Base-by-base conservation (phyloP, 2,888 invertebrate genomes). In the Orthonychiurus folsomi region DNA sequence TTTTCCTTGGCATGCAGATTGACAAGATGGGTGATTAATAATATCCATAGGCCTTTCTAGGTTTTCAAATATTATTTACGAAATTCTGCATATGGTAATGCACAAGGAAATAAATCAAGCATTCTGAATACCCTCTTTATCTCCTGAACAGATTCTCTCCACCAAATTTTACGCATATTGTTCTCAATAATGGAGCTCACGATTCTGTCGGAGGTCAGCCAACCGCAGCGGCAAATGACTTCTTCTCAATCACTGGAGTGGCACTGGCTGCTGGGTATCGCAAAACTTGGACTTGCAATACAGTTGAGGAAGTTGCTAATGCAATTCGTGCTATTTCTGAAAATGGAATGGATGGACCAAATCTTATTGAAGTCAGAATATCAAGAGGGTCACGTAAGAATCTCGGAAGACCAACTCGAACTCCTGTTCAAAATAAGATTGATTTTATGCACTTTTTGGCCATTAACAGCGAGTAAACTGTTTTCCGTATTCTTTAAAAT, bases 181-280 rank as follows among this genome's bases (percentile, higher is more conserved):
- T 79, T 28, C 73, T 79, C 63, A 79, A 79, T 69, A 79, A 79
- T 66, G 78, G 78, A 48, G 75, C 76, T 25, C 79, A 79, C 69
- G 79, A 79, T 65, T 78, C 78, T 21, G 79, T 79, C 1, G 79
- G 79, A 27, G 79, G 78, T 2, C 78, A 79, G 67, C 77, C 77
- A 2, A 77, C 69, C 26, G 70, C 70, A 62, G 72, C 72, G n/a
- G 67, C 68, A 9, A 64, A 59, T 52, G 63, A 59, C 15, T 60
- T 57, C 15, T 69, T 70, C 55, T 69, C 67, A 15, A 67, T 72
- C 52, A 65, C 72, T 1, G 60, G 58, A 18, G 20, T 70, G 47
- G 72, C 72, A 1, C 26, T 60, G 50, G 66, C 70, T n/a, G 58
- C 67, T 2, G 72, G 72, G 18, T 72, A 72, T 57, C 53, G 28